phyloP scores from a whole-genome alignment of 1,140 invertebrate species.

The Phenacoccus solenopsis region DNA sequence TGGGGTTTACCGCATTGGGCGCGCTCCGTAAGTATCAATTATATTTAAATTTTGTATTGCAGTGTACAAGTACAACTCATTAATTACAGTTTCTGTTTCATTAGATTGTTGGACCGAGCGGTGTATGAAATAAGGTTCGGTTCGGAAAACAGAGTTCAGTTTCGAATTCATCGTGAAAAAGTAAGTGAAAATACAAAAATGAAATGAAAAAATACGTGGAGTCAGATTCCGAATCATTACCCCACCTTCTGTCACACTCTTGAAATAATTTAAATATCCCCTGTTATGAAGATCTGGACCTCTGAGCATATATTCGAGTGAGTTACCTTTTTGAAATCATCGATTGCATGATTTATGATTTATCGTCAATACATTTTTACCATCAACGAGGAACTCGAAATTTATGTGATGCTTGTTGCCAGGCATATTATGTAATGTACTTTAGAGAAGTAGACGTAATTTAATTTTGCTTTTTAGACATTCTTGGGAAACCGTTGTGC shows the following conservation, averaged over 20 bases:
- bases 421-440: not conserved
- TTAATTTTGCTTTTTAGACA: slow-evolving; percentile 42
- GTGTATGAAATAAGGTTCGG: too few species aligned
- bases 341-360: too few species aligned
- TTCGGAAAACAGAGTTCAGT: too few species aligned
- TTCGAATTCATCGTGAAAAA: too few species aligned
- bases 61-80: slow-evolving; percentile 32
- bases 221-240: too few species aligned
- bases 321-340: not conserved
- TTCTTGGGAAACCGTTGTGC: slow-evolving; percentile 96
- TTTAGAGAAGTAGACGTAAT: not conserved
- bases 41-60: not conserved
- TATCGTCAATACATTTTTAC: too few species aligned
- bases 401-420: too few species aligned
- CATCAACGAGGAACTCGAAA: too few species aligned
- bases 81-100: not conserved
- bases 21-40: slow-evolving; percentile 50
- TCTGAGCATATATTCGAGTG: slow-evolving; percentile 5
- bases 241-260: too few species aligned
- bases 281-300: slow-evolving; percentile 7
- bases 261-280: too few species aligned
- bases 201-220: too few species aligned
- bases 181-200: too few species aligned
- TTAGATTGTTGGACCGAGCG: slow-evolving; percentile 28
- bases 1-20: slow-evolving; percentile 93